A percentile compares a stretch with the other conserved stretches of the same genome.
phyloP scores from a whole-genome alignment of 2,888 invertebrate genomes.

The Argyresthia albistria region DNA sequence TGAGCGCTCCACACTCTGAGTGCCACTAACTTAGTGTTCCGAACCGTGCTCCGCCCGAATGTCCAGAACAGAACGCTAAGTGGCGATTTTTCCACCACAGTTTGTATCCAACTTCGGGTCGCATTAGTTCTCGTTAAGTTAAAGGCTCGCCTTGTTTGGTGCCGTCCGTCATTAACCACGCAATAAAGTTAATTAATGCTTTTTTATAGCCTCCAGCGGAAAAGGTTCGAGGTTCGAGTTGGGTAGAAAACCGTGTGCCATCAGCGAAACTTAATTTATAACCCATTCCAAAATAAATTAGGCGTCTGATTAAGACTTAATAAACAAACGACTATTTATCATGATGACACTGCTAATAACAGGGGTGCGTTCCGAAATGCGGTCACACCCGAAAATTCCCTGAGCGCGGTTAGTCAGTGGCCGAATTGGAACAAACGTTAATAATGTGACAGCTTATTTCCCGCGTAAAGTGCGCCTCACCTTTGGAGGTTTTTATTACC shows the following conservation, averaged over 20 bases:
- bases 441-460: slow-evolving; percentile 66
- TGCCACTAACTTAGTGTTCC: slow-evolving; percentile 26
- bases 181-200: background rate
- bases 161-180: background rate
- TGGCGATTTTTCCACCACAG: background rate
- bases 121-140: background rate
- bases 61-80: background rate
- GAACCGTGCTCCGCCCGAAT: background rate
- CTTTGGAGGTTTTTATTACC: slow-evolving; percentile 37
- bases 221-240: background rate
- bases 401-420: slow-evolving; percentile 24
- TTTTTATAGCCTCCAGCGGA: background rate
- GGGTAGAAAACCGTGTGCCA: background rate
- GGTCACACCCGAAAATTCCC: slow-evolving; percentile 12
- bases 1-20: slow-evolving; percentile 17
- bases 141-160: background rate
- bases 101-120: background rate
- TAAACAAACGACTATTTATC: background rate
- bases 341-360: background rate
- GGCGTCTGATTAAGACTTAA: background rate
- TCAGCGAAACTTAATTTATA: background rate
- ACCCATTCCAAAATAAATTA: background rate
- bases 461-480: slow-evolving; percentile 47
- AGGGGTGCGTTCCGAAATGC: slow-evolving; percentile 1
- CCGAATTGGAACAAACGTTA: slow-evolving; percentile 33